phyloP scores from a whole-genome alignment of 2,113 vertebrate species.

The Petrocephalus zakoni region DNA sequence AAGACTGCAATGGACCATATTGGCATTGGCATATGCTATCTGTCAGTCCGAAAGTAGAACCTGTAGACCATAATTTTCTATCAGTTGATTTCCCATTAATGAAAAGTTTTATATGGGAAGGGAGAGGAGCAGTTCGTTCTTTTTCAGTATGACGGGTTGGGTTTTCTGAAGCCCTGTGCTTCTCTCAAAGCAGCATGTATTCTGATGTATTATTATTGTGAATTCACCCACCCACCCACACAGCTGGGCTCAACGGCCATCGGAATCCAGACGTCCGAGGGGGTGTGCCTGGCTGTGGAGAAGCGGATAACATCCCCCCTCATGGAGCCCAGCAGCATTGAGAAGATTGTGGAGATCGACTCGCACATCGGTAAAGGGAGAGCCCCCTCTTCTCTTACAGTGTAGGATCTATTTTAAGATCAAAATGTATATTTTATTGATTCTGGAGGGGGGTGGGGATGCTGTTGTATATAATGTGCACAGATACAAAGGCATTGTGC shows the following conservation, averaged over 20 bases:
- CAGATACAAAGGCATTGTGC: background rate
- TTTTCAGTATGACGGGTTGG: background rate
- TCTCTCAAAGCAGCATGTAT: background rate
- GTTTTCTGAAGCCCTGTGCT: background rate
- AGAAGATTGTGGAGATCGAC: slow-evolving; percentile 98
- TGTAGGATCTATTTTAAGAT: background rate
- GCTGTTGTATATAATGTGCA: background rate
- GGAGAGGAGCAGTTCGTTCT: background rate
- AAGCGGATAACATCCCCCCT: slow-evolving; percentile 96
- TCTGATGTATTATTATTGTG: background rate
- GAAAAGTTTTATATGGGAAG: background rate
- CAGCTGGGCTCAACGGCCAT: slow-evolving; percentile 97
- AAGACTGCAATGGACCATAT: background rate
- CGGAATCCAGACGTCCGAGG: slow-evolving; percentile 93
- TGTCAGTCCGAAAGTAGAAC: background rate
- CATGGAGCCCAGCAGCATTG: slow-evolving; percentile 98
- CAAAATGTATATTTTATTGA: background rate
- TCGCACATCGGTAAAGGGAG: slow-evolving; percentile 79
- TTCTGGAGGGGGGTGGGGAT: background rate
- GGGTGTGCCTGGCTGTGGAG: slow-evolving; percentile 93
- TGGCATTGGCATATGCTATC: background rate
- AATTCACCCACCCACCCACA: slow-evolving; percentile 13
- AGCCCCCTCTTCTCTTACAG: background rate
- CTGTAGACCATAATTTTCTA: background rate
- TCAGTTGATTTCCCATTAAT: background rate